Evolutionary conservation across 92 coral and sea anemone species (phyloP).

Genomic region (Umimayanthus kanabou): DNA sequence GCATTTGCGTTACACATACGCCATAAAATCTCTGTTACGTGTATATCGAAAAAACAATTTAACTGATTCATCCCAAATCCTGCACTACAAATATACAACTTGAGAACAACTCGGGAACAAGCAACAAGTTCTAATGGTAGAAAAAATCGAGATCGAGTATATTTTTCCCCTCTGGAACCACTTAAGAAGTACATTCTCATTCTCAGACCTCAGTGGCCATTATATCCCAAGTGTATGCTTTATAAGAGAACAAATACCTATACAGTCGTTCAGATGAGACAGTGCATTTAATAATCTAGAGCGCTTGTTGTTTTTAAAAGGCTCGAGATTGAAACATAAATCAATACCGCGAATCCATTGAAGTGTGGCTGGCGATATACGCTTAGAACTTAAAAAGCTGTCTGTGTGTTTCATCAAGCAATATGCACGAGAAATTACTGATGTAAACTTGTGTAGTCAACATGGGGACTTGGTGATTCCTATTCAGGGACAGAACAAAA

Average conservation of each 20-base stretch:
- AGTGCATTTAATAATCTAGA: not conserved
- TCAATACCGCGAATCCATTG: slow-evolving; percentile 11
- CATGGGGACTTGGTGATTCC: slow-evolving; percentile 5
- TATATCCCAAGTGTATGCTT: not conserved
- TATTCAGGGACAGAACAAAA: not conserved
- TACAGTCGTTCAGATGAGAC: not conserved
- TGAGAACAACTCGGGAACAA: not conserved
- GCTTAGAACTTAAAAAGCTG: slow-evolving; percentile 13
- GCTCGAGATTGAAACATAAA: slow-evolving; percentile 15
- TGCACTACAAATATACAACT: not conserved
- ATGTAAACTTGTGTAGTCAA: slow-evolving; percentile 2
- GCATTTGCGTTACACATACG: not conserved
- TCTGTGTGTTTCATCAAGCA: slow-evolving; percentile 22
- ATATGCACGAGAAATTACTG: slow-evolving; percentile 6
- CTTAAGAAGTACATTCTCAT: not conserved
- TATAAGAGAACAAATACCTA: not conserved
- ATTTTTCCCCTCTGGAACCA: not conserved
- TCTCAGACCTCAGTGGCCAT: not conserved
- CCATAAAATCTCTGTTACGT: not conserved
- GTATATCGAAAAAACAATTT: too few species aligned
- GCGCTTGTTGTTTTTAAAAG: slow-evolving; percentile 2
- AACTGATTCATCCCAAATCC: not conserved
- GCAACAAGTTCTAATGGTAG: not conserved
- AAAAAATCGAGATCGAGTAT: not conserved
- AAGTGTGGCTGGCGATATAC: not conserved